phyloP scores from a whole-genome alignment of 2,888 invertebrate genomes.

The Petrophora chlorosata region DNA sequence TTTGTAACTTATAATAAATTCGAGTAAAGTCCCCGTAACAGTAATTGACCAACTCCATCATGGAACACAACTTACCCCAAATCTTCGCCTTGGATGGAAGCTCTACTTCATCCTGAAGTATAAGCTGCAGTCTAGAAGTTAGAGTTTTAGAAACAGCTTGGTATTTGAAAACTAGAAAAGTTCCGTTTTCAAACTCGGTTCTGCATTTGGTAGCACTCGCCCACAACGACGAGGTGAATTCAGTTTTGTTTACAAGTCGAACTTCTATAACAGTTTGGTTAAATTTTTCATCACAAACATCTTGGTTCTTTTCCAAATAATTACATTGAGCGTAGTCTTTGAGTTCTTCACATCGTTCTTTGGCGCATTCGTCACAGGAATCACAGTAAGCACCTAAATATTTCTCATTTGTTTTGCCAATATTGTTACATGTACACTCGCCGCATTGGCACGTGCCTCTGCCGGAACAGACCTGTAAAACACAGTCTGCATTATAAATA shows the following conservation, averaged over 20 bases:
- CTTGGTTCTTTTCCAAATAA: conserved; percentile 41
- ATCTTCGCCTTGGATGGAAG: conserved; percentile 50
- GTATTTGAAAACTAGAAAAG: conserved; percentile 58
- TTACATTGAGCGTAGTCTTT: conserved; percentile 88
- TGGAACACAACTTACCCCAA: conserved; percentile 56
- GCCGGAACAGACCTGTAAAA: conserved; percentile 62
- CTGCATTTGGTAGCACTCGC: conserved; percentile 54
- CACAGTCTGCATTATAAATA: too few relatives aligned
- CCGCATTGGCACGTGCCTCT: conserved; percentile 90
- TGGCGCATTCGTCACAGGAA: conserved; percentile 87
- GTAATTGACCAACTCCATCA: background rate
- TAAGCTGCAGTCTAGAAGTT: conserved; percentile 41
- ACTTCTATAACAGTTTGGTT: conserved; percentile 41
- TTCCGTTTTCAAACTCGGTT: conserved; percentile 47
- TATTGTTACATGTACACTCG: conserved; percentile 84
- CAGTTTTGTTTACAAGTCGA: conserved; percentile 47
- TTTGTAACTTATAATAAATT: too few relatives aligned
- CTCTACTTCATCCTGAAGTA: conserved; percentile 65
- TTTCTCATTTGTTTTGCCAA: conserved; percentile 57
- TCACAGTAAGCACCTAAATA: conserved; percentile 88
- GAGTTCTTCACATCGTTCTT: conserved; percentile 86
- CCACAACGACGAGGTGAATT: conserved; percentile 46
- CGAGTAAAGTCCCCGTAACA: too few relatives aligned
- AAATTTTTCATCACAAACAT: conserved; percentile 47
- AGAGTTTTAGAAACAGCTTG: conserved; percentile 40